These are phyloP conservation scores for Xyrichtys novacula DNA, from an alignment of 2,797 vertebrate genomes.

Conservation along the genomic window DNA sequence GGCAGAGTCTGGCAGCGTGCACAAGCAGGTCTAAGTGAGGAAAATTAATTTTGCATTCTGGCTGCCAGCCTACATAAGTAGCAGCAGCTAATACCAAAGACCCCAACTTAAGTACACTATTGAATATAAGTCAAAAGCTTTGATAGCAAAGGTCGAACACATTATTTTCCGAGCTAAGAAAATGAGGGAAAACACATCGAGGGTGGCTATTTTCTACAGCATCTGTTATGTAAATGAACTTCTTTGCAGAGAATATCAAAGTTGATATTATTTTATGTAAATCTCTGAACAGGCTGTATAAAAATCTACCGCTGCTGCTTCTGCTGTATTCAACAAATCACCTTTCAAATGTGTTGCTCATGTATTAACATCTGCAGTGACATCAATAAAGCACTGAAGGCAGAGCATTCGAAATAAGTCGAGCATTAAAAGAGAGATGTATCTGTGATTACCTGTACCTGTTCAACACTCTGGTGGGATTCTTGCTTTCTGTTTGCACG, in stretches of 20 bases:
- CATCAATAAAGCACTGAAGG: neutral
- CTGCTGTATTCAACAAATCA: neutral
- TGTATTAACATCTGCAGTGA: neutral
- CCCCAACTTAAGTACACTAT: slow-evolving; percentile 9
- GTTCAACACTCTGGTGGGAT: too few species aligned
- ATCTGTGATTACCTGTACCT: too few species aligned
- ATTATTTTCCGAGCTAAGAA: neutral
- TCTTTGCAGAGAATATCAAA: neutral
- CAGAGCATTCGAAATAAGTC: neutral
- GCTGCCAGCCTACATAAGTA: slow-evolving; percentile 36
- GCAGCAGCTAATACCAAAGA: slow-evolving; percentile 31
- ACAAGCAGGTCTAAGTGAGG: slow-evolving; percentile 58
- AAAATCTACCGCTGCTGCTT: neutral
- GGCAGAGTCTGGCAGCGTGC: slow-evolving; percentile 45
- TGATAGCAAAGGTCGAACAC: neutral
- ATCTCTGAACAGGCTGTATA: neutral
- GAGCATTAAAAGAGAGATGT: neutral
- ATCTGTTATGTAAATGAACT: neutral
- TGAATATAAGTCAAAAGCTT: slow-evolving; percentile 27
- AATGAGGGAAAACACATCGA: neutral
- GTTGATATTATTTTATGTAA: neutral
- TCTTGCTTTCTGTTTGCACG: too few species aligned
- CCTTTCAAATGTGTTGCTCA: neutral
- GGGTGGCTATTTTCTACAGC: neutral
- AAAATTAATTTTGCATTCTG: slow-evolving; percentile 61